Conservation (phyloP, 2,113 vertebrate genomes). For the Caloenas nicobarica region DNA sequence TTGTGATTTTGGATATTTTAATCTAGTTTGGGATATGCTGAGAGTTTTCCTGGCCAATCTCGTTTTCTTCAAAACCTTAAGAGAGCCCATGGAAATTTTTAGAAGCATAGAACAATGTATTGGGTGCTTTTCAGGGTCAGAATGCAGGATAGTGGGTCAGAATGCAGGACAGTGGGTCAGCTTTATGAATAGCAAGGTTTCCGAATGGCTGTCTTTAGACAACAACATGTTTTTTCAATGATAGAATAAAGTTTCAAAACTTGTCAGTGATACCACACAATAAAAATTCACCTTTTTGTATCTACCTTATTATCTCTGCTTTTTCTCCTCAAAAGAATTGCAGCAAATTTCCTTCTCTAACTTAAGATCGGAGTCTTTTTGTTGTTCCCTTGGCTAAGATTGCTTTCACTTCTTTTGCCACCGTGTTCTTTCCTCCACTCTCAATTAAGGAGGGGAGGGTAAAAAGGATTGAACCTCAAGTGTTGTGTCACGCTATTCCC, state of each 20-base stretch:
- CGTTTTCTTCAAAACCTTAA: neutral
- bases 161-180: neutral
- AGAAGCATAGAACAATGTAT: neutral
- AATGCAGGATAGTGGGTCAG: neutral
- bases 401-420: neutral
- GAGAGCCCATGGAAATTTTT: neutral
- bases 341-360: neutral
- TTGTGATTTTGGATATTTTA: neutral
- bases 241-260: neutral
- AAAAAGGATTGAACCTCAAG: neutral
- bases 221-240: neutral
- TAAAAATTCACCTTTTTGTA: neutral
- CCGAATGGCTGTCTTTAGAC: neutral
- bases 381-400: neutral
- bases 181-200: neutral
- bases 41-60: neutral
- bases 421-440: neutral
- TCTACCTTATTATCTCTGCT: neutral
- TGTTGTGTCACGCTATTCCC: neutral
- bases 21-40: neutral
- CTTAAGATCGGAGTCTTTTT: neutral
- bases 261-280: neutral
- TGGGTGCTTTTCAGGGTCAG: neutral
- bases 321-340: neutral
- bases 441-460: neutral